These are phyloP conservation scores for Gadus chalcogrammus DNA, from an alignment of 2,113 vertebrate species.

Conservation along the genomic window DNA sequence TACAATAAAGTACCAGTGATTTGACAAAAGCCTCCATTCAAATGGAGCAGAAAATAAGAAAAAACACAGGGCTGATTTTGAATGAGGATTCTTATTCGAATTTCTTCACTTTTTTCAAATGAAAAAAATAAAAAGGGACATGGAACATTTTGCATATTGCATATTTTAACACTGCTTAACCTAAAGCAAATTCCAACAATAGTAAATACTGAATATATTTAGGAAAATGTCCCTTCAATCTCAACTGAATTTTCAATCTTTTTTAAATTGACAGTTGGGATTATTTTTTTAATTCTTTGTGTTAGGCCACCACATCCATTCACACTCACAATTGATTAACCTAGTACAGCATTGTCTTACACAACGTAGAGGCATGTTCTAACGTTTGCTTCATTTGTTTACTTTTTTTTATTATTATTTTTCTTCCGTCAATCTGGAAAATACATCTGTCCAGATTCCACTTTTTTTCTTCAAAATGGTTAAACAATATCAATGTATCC, in stretches of 20 bases:
- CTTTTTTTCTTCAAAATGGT: conserved; percentile 47
- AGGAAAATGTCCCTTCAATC: conserved; percentile 51
- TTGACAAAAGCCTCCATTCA: conserved; percentile 57
- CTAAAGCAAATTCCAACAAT: conserved; percentile 62
- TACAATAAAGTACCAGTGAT: conserved; percentile 63
- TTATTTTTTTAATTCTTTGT: conserved; percentile 40
- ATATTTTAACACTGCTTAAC: conserved; percentile 67
- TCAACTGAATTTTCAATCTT: conserved; percentile 8
- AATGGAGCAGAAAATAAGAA: conserved; percentile 52
- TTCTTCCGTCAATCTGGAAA: conserved; percentile 28
- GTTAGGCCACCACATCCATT: conserved; percentile 45
- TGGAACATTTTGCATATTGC: conserved; percentile 47
- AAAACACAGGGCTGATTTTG: conserved; percentile 26
- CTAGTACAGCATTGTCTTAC: conserved; percentile 57
- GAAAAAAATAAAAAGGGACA: conserved; percentile 60
- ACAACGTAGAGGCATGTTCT: conserved; percentile 62
- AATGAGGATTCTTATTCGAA: conserved; percentile 36
- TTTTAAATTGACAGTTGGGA: conserved; percentile 17
- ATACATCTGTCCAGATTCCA: conserved; percentile 49
- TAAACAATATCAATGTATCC: conserved; percentile 56
- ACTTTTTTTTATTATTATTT: conserved; percentile 35
- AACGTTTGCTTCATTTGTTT: conserved; percentile 31
- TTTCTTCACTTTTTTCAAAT: conserved; percentile 38
- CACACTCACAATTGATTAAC: conserved; percentile 55
- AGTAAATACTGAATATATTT: conserved; percentile 68